Base-by-base conservation (phyloP, 2,888 invertebrate species). In the Cheilosia grossa region DNA sequence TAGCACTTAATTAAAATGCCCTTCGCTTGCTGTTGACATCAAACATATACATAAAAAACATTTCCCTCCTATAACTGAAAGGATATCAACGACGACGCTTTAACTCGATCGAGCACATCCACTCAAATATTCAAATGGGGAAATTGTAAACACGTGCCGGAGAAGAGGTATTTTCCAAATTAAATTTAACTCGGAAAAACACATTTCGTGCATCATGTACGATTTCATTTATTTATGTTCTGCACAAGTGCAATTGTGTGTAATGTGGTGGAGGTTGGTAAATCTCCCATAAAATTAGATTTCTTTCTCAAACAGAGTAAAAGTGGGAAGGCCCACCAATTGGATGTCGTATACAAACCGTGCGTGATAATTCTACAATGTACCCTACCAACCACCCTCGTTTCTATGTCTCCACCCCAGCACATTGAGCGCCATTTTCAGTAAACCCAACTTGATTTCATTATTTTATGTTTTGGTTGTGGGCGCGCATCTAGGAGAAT, bases 281-380 rank as follows among this genome's bases (percentile, higher is more conserved):
- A 74, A 74, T 74, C 37, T 64, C 30, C 64, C 64, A 66, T 64
- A 56, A 74, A 74, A 74, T 74, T 74, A 40, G 64, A 74, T 64
- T 64, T 64, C 44, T 64, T 47, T 42, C 47, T 54, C 53, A 30
- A 27, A 54, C 37, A 27, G 17, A 17, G 37, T 24, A 54, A n/a
- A 40, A 10, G 17, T 24, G 49, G 1, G 47, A 24, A 19, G 27
- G 6, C 27, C 27, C 27, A 27, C 6, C 6, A 5, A 6, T 27
- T 27, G 27, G 19, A n/a, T 64, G 30, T 17, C 17, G 13, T 30
- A 21, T 21, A 21, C 30, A 56, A 30, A 37, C 15, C 42, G 44
- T 56, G 67, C 67, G 56, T 42, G 30, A 4, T 37, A 37, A 64
- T 51, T 64, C 33, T 15, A 1, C 19, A 49, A 15, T 21, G 49